Evolutionary conservation across 2,888 invertebrate species (phyloP).

Genomic region (Carterocephalus palaemon): DNA sequence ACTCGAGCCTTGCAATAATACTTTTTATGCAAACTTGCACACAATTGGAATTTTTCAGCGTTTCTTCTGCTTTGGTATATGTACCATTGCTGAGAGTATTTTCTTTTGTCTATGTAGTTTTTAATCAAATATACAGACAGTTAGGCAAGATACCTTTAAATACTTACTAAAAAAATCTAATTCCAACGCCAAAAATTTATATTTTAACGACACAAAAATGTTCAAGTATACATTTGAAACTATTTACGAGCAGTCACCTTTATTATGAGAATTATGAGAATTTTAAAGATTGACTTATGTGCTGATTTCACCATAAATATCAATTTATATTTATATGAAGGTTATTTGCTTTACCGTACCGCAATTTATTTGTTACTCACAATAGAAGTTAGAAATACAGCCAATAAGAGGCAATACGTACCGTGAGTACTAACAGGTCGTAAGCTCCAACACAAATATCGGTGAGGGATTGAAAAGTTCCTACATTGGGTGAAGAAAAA

Average conservation of each 20-base stretch:
- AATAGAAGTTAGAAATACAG: slow-evolving; percentile 3
- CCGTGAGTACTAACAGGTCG: slow-evolving; percentile 31
- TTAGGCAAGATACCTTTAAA: no score
- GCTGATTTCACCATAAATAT: no score
- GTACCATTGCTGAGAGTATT: slow-evolving; percentile 3
- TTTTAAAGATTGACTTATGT: no score
- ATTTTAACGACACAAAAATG: no score
- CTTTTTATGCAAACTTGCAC: slow-evolving; percentile 32
- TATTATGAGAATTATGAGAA: no score
- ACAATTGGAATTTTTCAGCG: slow-evolving; percentile 12
- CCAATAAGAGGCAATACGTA: slow-evolving; percentile 18
- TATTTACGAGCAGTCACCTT: no score
- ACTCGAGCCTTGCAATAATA: slow-evolving; percentile 33
- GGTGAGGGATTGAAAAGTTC: slow-evolving; percentile 63
- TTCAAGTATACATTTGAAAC: no score
- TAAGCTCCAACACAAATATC: slow-evolving; percentile 67
- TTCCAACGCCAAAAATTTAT: no score
- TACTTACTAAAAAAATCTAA: no score
- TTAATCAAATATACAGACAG: no score
- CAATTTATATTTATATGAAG: no score
- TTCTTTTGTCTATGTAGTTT: no score
- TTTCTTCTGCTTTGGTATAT: slow-evolving; percentile 8
- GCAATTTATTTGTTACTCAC: slow-evolving; percentile 1
- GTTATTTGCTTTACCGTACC: background rate
- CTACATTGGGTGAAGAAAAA: slow-evolving; percentile 56